Evolutionary conservation across 2,888 invertebrate genomes (phyloP).

Genomic region (Drosophila mercatorum): DNA sequence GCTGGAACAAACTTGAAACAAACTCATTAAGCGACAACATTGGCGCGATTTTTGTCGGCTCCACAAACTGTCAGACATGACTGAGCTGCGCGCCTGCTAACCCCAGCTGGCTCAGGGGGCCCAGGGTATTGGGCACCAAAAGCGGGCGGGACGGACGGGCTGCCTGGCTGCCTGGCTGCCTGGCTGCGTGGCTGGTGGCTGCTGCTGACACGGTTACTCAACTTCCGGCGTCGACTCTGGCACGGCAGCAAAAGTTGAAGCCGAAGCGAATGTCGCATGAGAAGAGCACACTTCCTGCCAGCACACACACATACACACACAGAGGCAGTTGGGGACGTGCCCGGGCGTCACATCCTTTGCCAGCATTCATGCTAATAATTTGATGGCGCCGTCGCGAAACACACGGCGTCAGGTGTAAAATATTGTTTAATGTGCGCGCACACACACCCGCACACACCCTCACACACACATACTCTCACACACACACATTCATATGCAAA

Average conservation of each 20-base stretch:
- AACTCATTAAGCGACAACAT: slow-evolving; percentile 67
- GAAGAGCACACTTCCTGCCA: slow-evolving; percentile 58
- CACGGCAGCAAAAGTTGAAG: slow-evolving; percentile 18
- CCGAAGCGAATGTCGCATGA: slow-evolving; percentile 5
- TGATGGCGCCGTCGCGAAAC: slow-evolving; percentile 52
- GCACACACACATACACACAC: slow-evolving; percentile 17
- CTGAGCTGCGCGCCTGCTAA: not conserved
- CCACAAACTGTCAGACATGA: not conserved
- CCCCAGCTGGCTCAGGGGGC: not conserved
- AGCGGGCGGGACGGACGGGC: not conserved
- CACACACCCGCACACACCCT: slow-evolving; percentile 7
- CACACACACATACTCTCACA: slow-evolving; percentile 3
- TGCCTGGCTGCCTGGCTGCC: not conserved
- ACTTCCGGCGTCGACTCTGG: slow-evolving; percentile 61
- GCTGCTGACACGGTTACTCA: slow-evolving; percentile 49
- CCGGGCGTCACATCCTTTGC: slow-evolving; percentile 61
- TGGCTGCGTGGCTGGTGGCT: not conserved
- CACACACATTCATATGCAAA: slow-evolving; percentile 62
- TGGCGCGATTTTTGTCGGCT: slow-evolving; percentile 47
- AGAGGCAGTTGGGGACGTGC: slow-evolving; percentile 30
- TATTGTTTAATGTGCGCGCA: slow-evolving; percentile 68
- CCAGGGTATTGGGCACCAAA: not conserved
- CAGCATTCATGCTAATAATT: slow-evolving; percentile 79
- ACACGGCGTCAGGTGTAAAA: slow-evolving; percentile 77
- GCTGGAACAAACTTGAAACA: slow-evolving; percentile 31